These are phyloP conservation scores for Clarias macrocephalus DNA, from an alignment of 2,113 vertebrate species.

Conservation along the genomic window DNA sequence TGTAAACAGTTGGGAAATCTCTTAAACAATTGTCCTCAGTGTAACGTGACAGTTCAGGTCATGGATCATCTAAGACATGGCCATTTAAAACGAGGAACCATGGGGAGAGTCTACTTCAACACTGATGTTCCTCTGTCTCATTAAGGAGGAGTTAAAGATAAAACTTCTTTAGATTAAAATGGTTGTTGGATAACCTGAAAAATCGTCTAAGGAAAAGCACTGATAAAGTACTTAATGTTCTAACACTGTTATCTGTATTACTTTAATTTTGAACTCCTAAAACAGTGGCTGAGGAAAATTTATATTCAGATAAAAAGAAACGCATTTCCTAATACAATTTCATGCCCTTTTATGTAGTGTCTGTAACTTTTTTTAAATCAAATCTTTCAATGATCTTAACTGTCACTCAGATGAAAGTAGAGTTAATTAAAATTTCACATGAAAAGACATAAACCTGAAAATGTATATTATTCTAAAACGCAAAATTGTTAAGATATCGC, in stretches of 20 bases:
- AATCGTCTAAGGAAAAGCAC: background rate
- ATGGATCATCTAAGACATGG: constrained; percentile 23
- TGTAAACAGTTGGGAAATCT: constrained; percentile 27
- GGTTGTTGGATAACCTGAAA: background rate
- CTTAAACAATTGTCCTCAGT: constrained; percentile 24
- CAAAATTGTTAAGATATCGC: too few species aligned
- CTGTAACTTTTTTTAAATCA: too few species aligned
- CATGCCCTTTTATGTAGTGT: too few species aligned
- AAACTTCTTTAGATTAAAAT: constrained; percentile 12
- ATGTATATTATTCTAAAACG: too few species aligned
- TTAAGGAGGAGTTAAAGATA: background rate
- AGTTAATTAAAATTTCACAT: too few species aligned
- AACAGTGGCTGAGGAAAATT: too few species aligned
- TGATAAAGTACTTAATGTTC: background rate
- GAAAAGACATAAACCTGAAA: too few species aligned
- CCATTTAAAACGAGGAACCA: constrained; percentile 24
- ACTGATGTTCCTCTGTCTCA: background rate
- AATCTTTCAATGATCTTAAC: too few species aligned
- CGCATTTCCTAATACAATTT: too few species aligned
- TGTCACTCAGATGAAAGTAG: too few species aligned
- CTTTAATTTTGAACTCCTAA: background rate
- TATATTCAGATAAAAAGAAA: too few species aligned
- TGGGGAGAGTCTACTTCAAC: background rate
- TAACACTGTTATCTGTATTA: background rate
- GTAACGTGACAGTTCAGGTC: constrained; percentile 19